Conservation (phyloP, 35 echinoderm and acorn worm species). For the Heliocidaris tuberculata region DNA sequence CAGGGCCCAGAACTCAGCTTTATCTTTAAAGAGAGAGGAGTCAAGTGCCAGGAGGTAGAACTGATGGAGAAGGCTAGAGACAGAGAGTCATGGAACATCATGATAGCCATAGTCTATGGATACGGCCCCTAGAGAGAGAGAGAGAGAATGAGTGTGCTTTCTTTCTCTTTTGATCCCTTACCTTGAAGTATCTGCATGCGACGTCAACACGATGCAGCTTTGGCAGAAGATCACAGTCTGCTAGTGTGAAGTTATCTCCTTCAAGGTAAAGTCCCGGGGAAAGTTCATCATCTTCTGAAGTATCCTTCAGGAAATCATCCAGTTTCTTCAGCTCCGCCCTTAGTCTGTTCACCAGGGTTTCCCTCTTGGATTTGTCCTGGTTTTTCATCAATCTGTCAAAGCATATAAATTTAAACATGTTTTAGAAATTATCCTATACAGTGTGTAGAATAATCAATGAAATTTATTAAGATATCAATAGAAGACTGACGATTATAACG, state of each 20-base stretch:
- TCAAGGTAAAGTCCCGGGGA: constrained; percentile 63
- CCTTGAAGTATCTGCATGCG: constrained; percentile 60
- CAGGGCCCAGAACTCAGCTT: too few relatives aligned
- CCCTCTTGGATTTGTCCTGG: constrained; percentile 4
- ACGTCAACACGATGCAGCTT: constrained; percentile 80
- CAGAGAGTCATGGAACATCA: too few relatives aligned
- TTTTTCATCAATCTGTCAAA: constrained; percentile 33
- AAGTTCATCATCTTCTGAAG: constrained; percentile 48
- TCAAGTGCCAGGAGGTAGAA: too few relatives aligned
- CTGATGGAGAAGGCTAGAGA: too few relatives aligned
- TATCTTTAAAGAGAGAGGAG: too few relatives aligned
- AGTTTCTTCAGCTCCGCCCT: constrained; percentile 21
- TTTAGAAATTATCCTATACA: background rate
- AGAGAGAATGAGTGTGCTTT: too few relatives aligned
- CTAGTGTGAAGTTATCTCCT: constrained; percentile 66
- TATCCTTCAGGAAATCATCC: constrained; percentile 38
- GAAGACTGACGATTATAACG: too few relatives aligned
- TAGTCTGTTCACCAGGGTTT: background rate
- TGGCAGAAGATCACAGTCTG: constrained; percentile 84
- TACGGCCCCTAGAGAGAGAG: too few relatives aligned
- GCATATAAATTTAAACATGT: background rate
- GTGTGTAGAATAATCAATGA: background rate
- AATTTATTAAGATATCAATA: too few relatives aligned
- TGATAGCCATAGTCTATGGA: too few relatives aligned
- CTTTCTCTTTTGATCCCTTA: too few relatives aligned